Conservation (phyloP, 2,113 vertebrate species). For the Tupaia chinensis region DNA sequence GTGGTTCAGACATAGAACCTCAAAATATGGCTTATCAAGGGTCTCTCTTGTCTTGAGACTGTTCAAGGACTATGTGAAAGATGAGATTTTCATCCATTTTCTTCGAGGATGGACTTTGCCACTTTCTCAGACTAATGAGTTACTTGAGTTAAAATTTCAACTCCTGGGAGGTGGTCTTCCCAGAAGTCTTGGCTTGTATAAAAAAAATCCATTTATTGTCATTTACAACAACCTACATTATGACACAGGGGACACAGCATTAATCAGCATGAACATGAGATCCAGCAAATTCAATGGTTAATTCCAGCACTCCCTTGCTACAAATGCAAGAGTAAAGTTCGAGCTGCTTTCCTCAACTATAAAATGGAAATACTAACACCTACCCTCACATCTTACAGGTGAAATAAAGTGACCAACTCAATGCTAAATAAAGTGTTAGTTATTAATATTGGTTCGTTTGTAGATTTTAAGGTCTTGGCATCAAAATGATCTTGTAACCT, state of each 20-base stretch:
- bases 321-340: no score
- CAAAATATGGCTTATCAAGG: rapidly evolving
- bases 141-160: no score
- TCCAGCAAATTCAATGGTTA: no score
- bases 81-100: not conserved
- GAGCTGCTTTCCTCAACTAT: not conserved
- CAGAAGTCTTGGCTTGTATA: not conserved
- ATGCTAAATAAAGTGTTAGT: no score
- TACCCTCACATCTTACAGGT: not conserved
- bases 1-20: no score
- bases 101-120: no score
- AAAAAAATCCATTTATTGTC: not conserved
- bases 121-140: not conserved
- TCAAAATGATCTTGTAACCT: not conserved
- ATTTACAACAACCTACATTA: not conserved
- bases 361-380: not conserved
- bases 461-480: not conserved
- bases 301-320: not conserved
- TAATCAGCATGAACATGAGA: no score
- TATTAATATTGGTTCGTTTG: rapidly evolving
- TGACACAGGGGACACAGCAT: not conserved
- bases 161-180: not conserved
- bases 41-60: not conserved
- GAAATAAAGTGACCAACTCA: not conserved
- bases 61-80: not conserved